Conservation (phyloP, 2,113 vertebrate species). For the Megaptera novaeangliae region DNA sequence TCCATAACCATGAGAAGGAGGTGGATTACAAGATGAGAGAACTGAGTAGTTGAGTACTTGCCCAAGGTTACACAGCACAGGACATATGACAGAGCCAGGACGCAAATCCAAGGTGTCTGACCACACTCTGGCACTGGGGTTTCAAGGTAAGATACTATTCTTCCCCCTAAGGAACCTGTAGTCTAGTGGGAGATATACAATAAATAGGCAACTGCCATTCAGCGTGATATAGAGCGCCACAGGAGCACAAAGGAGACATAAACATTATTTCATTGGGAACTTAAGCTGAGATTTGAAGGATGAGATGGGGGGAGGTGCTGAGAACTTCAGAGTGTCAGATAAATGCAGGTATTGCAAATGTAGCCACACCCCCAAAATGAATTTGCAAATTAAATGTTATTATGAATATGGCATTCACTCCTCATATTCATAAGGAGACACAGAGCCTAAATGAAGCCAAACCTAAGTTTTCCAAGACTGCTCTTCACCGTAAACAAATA, state of each 20-base stretch:
- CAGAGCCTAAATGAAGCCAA: neutral
- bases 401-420: neutral
- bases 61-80: neutral
- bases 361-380: neutral
- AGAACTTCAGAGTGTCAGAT: neutral
- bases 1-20: neutral
- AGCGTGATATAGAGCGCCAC: neutral
- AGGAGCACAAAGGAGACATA: neutral
- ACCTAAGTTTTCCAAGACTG: neutral
- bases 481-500: neutral
- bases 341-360: neutral
- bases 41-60: neutral
- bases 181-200: neutral
- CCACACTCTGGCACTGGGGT: neutral
- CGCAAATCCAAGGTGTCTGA: neutral
- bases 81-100: neutral
- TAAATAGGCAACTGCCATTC: neutral
- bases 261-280: too few relatives aligned
- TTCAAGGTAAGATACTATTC: neutral
- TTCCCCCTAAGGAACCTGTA: neutral
- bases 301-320: neutral
- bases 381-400: neutral
- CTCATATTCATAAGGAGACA: neutral
- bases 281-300: neutral
- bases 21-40: neutral